Conservation (phyloP, 64 coral and sea anemone genomes). For the Catalaphyllia jardinei region DNA sequence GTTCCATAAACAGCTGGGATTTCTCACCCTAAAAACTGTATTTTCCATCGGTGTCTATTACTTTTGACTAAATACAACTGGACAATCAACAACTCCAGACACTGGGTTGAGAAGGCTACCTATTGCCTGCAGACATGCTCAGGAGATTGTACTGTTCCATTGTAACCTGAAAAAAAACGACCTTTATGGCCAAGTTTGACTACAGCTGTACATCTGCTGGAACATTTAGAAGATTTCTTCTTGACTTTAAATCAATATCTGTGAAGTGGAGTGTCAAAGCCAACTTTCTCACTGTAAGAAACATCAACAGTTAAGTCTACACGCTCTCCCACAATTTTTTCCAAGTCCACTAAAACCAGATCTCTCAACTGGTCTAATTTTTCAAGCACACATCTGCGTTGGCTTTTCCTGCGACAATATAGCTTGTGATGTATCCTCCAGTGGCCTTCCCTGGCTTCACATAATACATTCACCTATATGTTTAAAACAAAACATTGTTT, state of each 20-base stretch:
- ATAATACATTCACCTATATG: conserved; percentile 76
- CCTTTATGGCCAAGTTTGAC: too few species aligned
- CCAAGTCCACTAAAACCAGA: conserved; percentile 62
- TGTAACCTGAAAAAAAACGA: too few species aligned
- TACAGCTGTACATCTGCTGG: too few species aligned
- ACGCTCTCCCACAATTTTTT: conserved; percentile 60
- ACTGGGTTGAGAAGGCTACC: too few species aligned
- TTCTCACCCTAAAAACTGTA: too few species aligned
- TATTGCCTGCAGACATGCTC: too few species aligned
- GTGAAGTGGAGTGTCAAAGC: conserved; percentile 56
- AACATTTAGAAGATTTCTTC: background rate
- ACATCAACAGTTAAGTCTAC: conserved; percentile 92
- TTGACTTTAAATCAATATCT: conserved; percentile 24
- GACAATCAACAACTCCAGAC: too few species aligned
- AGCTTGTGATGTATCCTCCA: conserved; percentile 95
- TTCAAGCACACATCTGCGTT: conserved; percentile 87
- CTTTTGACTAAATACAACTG: too few species aligned
- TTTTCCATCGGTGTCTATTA: too few species aligned
- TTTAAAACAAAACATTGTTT: background rate
- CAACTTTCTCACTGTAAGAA: conserved; percentile 71
- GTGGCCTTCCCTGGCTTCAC: conserved; percentile 73
- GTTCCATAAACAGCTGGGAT: too few species aligned
- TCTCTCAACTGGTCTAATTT: conserved; percentile 70
- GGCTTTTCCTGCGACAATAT: conserved; percentile 91
- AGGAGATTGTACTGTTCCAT: too few species aligned